These are phyloP conservation scores for Tortricodes alternella DNA, from an alignment of 2,888 invertebrate species.

Conservation along the genomic window DNA sequence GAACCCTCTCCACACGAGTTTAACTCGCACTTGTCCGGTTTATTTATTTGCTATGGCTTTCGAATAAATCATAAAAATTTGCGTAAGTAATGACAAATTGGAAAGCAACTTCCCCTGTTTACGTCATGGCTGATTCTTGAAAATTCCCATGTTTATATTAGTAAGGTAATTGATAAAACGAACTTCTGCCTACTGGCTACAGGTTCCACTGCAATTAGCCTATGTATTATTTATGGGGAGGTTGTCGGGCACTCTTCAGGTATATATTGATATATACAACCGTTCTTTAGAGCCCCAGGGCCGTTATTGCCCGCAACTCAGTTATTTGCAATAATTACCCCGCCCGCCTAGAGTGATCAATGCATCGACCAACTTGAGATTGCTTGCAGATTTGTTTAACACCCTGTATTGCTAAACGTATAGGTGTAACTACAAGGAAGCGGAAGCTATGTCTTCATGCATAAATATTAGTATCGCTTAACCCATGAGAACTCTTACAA, in stretches of 20 bases:
- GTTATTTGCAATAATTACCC: constrained; percentile 68
- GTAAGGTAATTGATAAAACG: constrained; percentile 42
- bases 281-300: constrained; percentile 48
- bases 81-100: neutral
- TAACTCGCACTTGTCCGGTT: no score
- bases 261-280: constrained; percentile 66
- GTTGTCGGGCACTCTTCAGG: constrained; percentile 48
- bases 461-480: constrained; percentile 10
- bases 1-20: no score
- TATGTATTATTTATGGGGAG: constrained; percentile 56
- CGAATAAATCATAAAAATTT: no score
- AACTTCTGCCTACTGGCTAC: constrained; percentile 58
- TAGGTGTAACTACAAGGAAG: neutral
- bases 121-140: neutral
- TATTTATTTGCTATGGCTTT: no score
- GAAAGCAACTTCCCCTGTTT: neutral
- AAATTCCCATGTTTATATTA: constrained; percentile 4
- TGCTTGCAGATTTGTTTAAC: constrained; percentile 29
- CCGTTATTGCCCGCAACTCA: constrained; percentile 53
- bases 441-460: neutral
- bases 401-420: neutral
- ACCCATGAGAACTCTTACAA: constrained; percentile 10
- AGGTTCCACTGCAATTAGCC: constrained; percentile 59
- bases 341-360: constrained; percentile 50
- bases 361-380: constrained; percentile 35